Base-by-base conservation (phyloP, 2,888 invertebrate genomes). In the Nipponacmea schrenckii region DNA sequence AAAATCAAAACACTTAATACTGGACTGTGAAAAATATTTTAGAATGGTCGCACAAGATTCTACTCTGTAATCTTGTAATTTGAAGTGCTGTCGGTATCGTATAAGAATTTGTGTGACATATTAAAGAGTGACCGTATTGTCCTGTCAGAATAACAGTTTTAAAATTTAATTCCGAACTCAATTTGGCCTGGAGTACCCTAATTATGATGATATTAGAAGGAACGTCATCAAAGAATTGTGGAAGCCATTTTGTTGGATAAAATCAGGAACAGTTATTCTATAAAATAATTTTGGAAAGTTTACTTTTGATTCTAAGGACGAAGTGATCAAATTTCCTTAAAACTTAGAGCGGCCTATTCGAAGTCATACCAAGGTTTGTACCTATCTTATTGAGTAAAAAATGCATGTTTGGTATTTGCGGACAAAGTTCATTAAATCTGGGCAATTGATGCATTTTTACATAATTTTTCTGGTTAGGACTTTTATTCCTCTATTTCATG, bases 181-280 rank as follows among this genome's bases (percentile, higher is more conserved):
- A 68, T 74, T 74, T 72, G 72, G 67, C 72, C 69, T 64, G 66
- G 72, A 72, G 74, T 72, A 72, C 72, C 56, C 69, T 72, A 74
- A 70, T 72, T 74, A 74, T 74, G 74, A 74, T 74, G 70, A 72
- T 74, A 72, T 70, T 74, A 74, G 65, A 65, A 64, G 64, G 70
- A 70, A 72, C 70, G 68, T 74, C 72, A 72, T 64, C 68, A 69
- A 65, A 74, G 69, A 74, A 72, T 69, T 69, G 68, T 63, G 67
- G 74, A 70, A 72, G 74, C 74, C 74, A 74, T 74, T 72, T 74
- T 74, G 74, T 70, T 68, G 64, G 46, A 64, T 72, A 74, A 68
- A 67, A 56, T 56, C 64, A 68, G 64, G 68, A 72, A 39, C 68
- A n/a, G 56, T 56, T 15, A n/a, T 24, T 56, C 8, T n/a, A 56